Base-by-base conservation (phyloP, 2,797 vertebrate species). In the Protosalanx chinensis region DNA sequence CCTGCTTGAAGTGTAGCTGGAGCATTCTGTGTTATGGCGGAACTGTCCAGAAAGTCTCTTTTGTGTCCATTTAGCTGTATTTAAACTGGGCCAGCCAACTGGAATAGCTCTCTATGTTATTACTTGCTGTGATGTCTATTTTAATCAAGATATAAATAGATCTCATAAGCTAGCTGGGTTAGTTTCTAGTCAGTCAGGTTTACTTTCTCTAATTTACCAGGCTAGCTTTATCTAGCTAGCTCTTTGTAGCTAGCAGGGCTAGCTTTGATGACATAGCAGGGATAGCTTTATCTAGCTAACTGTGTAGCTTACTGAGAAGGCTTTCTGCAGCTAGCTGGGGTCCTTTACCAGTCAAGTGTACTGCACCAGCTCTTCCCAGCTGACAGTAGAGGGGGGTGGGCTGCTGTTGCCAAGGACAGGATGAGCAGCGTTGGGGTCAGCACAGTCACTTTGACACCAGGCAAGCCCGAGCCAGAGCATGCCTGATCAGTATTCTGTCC, bases 401-500 rank as follows among this genome's bases (percentile, higher is more conserved):
- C 16, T 59, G 57, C 23, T 23, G n/a, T 27, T 59, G 57, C 23
- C 6, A 10, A 20, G 57, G 57, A 59, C 4, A 8, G 57, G 57
- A 20, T 23, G 15, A 56, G 51, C 18, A 56, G 67, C 4, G 23
- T 60, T 65, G 0, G 67, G 83, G 83, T 87, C 72, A 68, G 33
- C 49, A 23, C 60, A 32, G 64, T 84, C 84, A 85, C 82, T 82
- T 88, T 88, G 83, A 84, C 78, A 74, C 68, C 61, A 27, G 27
- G n/a, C 35, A 73, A 78, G 73, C 72, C 71, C 33, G 29, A 33
- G 61, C 72, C 71, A 37, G 29, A 33, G 61, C 61, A 35, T 33
- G 30, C 58, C 58, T 23, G 4, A 63, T 67, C 79, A 80, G 72
- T 75, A 84, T 84, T 82, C 79, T n/a, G 41, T 5, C 74, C 79